Base-by-base conservation (phyloP, 2,113 vertebrate genomes). In the Malaclemys terrapin region DNA sequence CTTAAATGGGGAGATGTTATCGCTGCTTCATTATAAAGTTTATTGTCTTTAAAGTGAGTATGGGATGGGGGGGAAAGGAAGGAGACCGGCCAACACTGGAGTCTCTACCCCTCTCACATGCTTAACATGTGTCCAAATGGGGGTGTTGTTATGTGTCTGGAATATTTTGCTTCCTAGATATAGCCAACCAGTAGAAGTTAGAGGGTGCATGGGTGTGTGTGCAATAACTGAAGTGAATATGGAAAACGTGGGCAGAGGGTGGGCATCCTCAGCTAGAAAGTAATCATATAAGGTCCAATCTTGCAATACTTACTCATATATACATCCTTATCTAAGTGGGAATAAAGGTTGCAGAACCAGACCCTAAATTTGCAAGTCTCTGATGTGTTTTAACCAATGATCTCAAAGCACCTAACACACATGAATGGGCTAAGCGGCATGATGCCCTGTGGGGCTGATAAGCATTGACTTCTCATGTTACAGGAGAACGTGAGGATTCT, bases 1-100 rank as follows among this genome's bases (percentile, higher is more conserved):
- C 90, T 82, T 98, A 97, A 98, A 97, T 97, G 90, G 89, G 94
- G 91, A 97, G 96, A 96, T 97, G 94, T 88, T 97, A 97, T 98
- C 95, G 24, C 75, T 91, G 92, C 94, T 97, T 97, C 50, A 84
- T 98, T 92, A 94, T 92, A 91, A 97, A 98, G 93, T 98, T 98
- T 96, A 97, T 96, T 97, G 96, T 97, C 95, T 93, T 98, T 94
- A 96, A 97, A 96, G 85, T 94, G 87, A 93, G 79, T 90, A 24
- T 52, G 84, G 57, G 85, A 87, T 87, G 95, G 38, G 29, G 49
- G 35, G 50, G 24, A 42, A 95, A 91, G 42, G 29, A 93, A 84
- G n/a, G 50, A 69, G 78, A 50, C 57, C 76, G 91, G 85, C 88
- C 54, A 76, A 65, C 85, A 35, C 78, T 49, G 42, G 5, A 76